Evolutionary conservation across 23 tunicate genomes (phyloP), one percentile per base, ranked within the genome.

Genomic region (Styela plicata): DNA sequence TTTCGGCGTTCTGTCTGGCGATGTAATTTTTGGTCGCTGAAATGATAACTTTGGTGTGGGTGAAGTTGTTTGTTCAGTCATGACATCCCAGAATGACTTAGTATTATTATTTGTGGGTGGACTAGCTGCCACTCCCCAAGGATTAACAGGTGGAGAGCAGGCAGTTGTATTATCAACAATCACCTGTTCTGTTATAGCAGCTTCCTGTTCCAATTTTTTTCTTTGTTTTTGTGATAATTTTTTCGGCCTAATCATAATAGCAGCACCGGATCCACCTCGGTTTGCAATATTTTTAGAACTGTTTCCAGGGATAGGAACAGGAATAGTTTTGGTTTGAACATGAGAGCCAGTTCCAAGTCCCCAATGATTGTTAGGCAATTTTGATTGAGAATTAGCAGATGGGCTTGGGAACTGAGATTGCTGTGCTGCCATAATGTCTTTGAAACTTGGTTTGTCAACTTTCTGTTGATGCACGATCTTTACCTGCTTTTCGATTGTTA

Each of bases 171-270:
- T 30, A 19, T 17, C 13, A 17, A 5, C 35, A 69, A 26, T 75
- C 28, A 26, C 52, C 30, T 22, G 74, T 69, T 79, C 63, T 28
- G 69, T 52, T 33, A 0, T 33, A 2, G 31, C 34, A 31, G 62
- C 70, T 70, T 83, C 63, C n/a, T 83, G 78, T 88, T 70, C 71
- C 25, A 78, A 2, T 20, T 80, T 71, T 26, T 73, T 66, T 34
- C 84, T 78, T 52, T 88, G 86, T 37, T 88, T 88, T 63, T 88
- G 86, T 2, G 92, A 88, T 67, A 76, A n/a, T 37, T 88, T 88
- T 70, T 88, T 88, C 2, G 36, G 68, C 57, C 36, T 62, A 20
- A 27, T 63, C 16, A 24, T 23, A 27, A 69, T 44, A 25, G 35
- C 36, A 24, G 68, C 22, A 26, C 76, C 86, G 25, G 83, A 67